A percentile compares a stretch with the other conserved stretches of the same genome.
These are phyloP conservation scores for Gallirallus australis DNA, from an alignment of 2,797 vertebrate genomes.

Conservation along the genomic window DNA sequence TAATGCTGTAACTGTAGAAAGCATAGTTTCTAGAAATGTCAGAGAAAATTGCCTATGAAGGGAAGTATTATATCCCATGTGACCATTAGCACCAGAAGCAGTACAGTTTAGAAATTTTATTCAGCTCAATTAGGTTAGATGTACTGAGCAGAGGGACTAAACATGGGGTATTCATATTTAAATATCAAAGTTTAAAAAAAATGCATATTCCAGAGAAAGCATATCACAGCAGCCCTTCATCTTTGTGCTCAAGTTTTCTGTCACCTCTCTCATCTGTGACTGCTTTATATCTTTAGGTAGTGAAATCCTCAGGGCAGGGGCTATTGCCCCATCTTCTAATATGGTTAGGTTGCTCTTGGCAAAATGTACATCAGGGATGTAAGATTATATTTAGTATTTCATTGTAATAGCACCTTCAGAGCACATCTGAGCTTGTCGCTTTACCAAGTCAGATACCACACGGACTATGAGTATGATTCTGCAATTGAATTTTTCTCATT, in stretches of 20 bases:
- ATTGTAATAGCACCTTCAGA: not conserved
- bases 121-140: not conserved
- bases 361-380: not conserved
- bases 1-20: not conserved
- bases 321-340: not conserved
- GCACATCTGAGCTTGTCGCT: not conserved
- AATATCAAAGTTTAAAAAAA: not conserved
- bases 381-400: not conserved
- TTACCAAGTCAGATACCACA: not conserved
- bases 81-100: not conserved
- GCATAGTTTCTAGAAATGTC: not conserved
- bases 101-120: not conserved
- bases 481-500: not conserved
- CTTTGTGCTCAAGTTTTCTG: not conserved
- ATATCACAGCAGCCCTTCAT: not conserved
- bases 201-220: not conserved
- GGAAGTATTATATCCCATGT: not conserved
- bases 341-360: not conserved
- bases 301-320: not conserved
- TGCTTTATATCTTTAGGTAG: not conserved
- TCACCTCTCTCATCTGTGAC: not conserved
- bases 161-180: not conserved
- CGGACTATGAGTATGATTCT: not conserved
- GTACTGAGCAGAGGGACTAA: not conserved
- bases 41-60: not conserved